Conservation (phyloP, 2,888 invertebrate species). For the Gastracanthus pulcherrimus region DNA sequence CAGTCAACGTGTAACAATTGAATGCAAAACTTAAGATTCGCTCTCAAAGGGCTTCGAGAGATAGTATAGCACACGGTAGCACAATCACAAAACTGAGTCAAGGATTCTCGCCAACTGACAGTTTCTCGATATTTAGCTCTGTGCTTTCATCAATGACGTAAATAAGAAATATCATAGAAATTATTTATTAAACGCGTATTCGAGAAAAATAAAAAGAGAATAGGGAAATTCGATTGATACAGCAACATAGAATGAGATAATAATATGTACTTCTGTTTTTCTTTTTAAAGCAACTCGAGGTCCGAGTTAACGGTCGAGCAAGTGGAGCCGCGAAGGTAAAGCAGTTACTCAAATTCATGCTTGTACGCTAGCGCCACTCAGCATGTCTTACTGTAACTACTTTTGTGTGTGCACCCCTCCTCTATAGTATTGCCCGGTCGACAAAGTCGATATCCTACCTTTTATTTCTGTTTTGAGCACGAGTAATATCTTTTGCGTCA, state of each 20-base stretch:
- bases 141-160: background rate
- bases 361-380: slow-evolving; percentile 67
- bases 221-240: background rate
- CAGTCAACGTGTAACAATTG: background rate
- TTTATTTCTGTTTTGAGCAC: background rate
- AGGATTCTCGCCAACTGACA: slow-evolving; percentile 59
- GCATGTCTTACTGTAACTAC: slow-evolving; percentile 47
- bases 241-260: slow-evolving; percentile 1
- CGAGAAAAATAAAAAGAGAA: background rate
- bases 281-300: slow-evolving; percentile 70
- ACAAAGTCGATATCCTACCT: slow-evolving; percentile 16
- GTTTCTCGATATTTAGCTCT: slow-evolving; percentile 3
- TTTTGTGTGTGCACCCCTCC: background rate
- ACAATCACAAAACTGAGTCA: slow-evolving; percentile 63
- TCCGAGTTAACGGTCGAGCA: slow-evolving; percentile 73
- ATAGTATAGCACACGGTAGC: slow-evolving; percentile 28
- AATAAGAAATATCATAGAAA: background rate
- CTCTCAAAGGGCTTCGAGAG: slow-evolving; percentile 61
- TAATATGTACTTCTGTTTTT: slow-evolving; percentile 62
- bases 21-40: background rate
- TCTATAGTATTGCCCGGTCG: slow-evolving; percentile 10
- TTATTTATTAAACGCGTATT: background rate
- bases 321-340: slow-evolving; percentile 76
- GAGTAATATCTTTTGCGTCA: too few species aligned
- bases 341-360: slow-evolving; percentile 58